phyloP scores from a whole-genome alignment of 2,797 vertebrate genomes.

The Falco berigora region DNA sequence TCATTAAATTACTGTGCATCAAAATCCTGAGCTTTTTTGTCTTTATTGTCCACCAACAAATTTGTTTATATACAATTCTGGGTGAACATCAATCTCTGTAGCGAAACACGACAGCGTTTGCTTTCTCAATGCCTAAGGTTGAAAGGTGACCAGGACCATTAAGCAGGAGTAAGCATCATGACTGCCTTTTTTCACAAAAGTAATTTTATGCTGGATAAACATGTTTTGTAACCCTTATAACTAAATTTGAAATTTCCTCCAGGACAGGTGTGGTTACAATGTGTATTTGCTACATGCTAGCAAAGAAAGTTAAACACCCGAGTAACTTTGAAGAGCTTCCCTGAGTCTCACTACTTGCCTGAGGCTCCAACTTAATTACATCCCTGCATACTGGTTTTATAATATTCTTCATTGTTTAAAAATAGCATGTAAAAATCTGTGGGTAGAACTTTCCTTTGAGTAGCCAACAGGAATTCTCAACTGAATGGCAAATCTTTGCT shows the following conservation, averaged over 20 bases:
- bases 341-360: neutral
- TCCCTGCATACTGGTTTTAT: neutral
- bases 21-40: neutral
- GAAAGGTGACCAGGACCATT: neutral
- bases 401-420: neutral
- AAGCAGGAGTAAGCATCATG: neutral
- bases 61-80: neutral
- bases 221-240: neutral
- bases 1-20: neutral
- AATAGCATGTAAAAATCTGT: rapidly evolving
- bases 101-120: too few species aligned
- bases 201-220: neutral
- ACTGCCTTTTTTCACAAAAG: neutral
- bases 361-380: neutral
- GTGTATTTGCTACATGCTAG: neutral
- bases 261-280: neutral
- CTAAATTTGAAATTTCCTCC: neutral
- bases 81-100: neutral
- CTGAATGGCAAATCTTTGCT: neutral
- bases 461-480: neutral
- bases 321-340: neutral
- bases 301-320: neutral
- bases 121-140: neutral
- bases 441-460: neutral
- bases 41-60: neutral